These are phyloP conservation scores for Xiphias gladius DNA, from an alignment of 2,113 vertebrate genomes.

Conservation along the genomic window DNA sequence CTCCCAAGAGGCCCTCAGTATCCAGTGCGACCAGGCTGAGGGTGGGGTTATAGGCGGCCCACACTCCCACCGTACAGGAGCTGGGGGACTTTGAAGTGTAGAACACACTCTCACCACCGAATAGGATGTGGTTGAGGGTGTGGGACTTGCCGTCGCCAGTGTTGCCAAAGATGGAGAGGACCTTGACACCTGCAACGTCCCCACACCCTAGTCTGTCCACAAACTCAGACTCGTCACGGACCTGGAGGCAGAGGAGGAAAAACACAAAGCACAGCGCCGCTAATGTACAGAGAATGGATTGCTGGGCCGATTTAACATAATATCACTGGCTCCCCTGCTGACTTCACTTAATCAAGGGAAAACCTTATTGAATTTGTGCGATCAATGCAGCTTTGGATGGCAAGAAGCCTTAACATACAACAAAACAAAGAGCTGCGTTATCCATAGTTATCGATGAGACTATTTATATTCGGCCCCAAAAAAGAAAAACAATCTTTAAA, in stretches of 20 bases:
- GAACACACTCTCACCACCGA: constrained; percentile 81
- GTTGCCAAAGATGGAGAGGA: constrained; percentile 89
- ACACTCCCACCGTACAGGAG: constrained; percentile 88
- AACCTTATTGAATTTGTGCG: background rate
- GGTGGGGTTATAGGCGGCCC: constrained; percentile 84
- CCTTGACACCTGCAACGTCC: constrained; percentile 81
- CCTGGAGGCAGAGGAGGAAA: constrained; percentile 62
- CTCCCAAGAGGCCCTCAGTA: constrained; percentile 86
- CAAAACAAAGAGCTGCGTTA: background rate
- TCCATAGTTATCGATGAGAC: too few relatives aligned
- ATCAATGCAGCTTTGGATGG: background rate
- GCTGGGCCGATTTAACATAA: background rate
- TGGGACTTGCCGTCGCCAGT: constrained; percentile 90
- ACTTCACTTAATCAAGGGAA: background rate
- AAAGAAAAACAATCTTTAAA: too few relatives aligned
- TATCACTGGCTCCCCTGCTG: background rate
- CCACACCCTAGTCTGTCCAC: constrained; percentile 80
- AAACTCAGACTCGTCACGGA: constrained; percentile 78
- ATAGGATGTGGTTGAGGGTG: constrained; percentile 87
- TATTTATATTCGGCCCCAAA: too few relatives aligned
- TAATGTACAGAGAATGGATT: background rate
- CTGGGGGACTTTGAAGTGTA: constrained; percentile 86
- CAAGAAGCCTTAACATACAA: background rate
- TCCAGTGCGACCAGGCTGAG: constrained; percentile 84
- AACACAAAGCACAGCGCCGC: too few relatives aligned